Evolutionary conservation across 37 sponge, comb jelly and placozoan species (phyloP).

Genomic region (Spongilla lacustris): DNA sequence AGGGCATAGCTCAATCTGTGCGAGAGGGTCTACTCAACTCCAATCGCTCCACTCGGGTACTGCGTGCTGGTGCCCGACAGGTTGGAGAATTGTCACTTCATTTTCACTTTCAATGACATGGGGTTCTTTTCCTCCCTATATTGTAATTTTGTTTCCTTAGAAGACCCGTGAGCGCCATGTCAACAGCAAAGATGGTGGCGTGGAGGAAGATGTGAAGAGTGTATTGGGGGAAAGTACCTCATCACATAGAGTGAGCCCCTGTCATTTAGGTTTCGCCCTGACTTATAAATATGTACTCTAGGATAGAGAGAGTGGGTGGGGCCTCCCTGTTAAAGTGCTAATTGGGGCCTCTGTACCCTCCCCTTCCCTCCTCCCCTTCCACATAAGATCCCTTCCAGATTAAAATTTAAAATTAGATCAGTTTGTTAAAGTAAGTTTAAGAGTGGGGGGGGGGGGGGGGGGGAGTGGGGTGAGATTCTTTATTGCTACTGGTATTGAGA

Average conservation of each 20-base stretch:
- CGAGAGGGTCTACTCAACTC: constrained; percentile 60
- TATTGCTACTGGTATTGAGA: no score
- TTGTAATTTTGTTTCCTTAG: background rate
- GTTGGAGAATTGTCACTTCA: no score
- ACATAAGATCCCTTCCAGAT: no score
- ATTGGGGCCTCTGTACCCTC: background rate
- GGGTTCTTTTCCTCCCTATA: no score
- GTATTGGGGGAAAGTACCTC: background rate
- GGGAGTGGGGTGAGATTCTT: no score
- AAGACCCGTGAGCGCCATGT: background rate
- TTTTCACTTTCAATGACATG: no score
- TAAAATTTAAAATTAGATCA: no score
- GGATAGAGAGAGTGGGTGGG: no score
- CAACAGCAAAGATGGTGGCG: background rate
- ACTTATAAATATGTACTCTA: no score
- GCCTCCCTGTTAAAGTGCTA: no score
- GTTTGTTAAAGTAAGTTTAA: no score
- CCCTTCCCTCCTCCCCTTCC: constrained; percentile 7
- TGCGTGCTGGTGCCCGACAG: background rate
- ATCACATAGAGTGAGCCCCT: background rate
- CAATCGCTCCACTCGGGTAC: background rate
- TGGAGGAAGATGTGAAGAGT: background rate
- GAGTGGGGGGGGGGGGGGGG: no score
- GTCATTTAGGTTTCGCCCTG: background rate
- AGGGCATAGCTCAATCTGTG: constrained; percentile 67